phyloP scores from a whole-genome alignment of 2,888 invertebrate species.

The Drosophila diplacantha region DNA sequence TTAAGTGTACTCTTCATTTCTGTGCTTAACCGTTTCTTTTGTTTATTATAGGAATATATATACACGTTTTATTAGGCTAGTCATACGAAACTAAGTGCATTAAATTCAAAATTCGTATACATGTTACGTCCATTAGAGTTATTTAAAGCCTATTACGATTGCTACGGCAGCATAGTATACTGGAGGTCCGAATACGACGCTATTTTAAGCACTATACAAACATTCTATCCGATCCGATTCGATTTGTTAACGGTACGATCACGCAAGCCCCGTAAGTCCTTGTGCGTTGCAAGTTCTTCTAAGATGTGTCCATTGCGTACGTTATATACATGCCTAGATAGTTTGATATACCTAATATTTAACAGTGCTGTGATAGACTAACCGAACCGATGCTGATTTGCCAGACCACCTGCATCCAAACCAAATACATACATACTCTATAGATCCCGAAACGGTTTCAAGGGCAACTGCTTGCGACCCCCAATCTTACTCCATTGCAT shows the following conservation, averaged over 20 bases:
- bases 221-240: constrained; percentile 41
- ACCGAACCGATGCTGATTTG: constrained; percentile 45
- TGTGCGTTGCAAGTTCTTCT: constrained; percentile 59
- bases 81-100: constrained; percentile 61
- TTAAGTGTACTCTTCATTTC: constrained; percentile 32
- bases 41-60: constrained; percentile 77
- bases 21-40: constrained; percentile 45
- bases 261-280: constrained; percentile 54
- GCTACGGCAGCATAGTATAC: constrained; percentile 20
- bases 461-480: constrained; percentile 35
- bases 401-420: constrained; percentile 24
- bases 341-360: constrained; percentile 43
- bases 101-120: constrained; percentile 59
- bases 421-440: constrained; percentile 10
- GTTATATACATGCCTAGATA: constrained; percentile 37
- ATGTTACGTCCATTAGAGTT: constrained; percentile 63
- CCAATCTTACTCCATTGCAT: constrained; percentile 19
- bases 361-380: constrained; percentile 73
- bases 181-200: constrained; percentile 45
- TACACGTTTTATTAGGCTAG: constrained; percentile 77
- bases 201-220: constrained; percentile 47
- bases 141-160: constrained; percentile 48
- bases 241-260: constrained; percentile 32
- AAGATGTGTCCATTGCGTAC: constrained; percentile 55
- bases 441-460: constrained; percentile 36